Evolutionary conservation across 2,113 vertebrate genomes (phyloP).

Genomic region (zebrafish (Danio rerio)): GRCz12tu NC_133200.1:35805001-35805500

Average conservation of each 20-base stretch:
- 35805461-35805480: not conserved
- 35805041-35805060: no score
- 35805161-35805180: not conserved
- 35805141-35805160: not conserved
- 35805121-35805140: not conserved
- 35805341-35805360: not conserved
- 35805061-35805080: no score
- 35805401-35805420: not conserved
- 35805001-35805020: no score
- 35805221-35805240: not conserved
- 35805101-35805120: not conserved
- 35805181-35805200: not conserved
- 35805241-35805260: not conserved
- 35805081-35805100: no score
- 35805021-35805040: no score
- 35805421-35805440: not conserved
- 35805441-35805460: not conserved
- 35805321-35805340: constrained; percentile 53
- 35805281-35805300: constrained; percentile 69
- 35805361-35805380: constrained; percentile 7
- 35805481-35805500: not conserved
- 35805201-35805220: not conserved
- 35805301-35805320: constrained; percentile 82
- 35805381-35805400: not conserved
- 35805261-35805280: not conserved